A percentile compares a stretch with the other conserved stretches of the same genome.
phyloP scores from a whole-genome alignment of 2,888 invertebrate species.

The Rutpela maculata region DNA sequence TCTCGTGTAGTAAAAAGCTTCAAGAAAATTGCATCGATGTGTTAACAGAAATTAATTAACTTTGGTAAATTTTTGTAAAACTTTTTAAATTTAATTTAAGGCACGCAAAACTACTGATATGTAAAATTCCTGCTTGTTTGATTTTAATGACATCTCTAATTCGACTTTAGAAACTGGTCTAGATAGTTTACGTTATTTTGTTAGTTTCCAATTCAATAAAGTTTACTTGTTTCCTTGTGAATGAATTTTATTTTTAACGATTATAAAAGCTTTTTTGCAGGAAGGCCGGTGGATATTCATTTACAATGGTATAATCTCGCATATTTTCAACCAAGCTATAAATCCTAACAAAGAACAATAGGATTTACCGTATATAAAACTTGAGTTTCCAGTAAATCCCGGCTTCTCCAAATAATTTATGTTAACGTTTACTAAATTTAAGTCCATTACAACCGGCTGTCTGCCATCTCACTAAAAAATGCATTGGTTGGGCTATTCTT shows the following conservation, averaged over 20 bases:
- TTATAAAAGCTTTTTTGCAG: background rate
- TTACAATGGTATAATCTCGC: slow-evolving; percentile 38
- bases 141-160: no score
- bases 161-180: no score
- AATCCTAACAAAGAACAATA: slow-evolving; percentile 47
- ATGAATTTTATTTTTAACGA: background rate
- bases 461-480: slow-evolving; percentile 13
- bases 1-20: no score
- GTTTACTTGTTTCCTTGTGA: background rate
- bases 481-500: slow-evolving; percentile 8
- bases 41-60: no score
- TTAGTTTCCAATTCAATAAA: no score
- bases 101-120: no score
- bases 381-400: slow-evolving; percentile 15
- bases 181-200: no score
- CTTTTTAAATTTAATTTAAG: no score
- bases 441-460: slow-evolving; percentile 15
- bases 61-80: no score
- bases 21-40: no score
- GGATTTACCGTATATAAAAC: slow-evolving; percentile 40
- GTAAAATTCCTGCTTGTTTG: no score
- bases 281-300: background rate
- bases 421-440: slow-evolving; percentile 23
- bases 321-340: slow-evolving; percentile 40
- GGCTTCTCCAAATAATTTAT: slow-evolving; percentile 14